Conservation (phyloP, 2,113 vertebrate species). For the Varanus salvator region DNA sequence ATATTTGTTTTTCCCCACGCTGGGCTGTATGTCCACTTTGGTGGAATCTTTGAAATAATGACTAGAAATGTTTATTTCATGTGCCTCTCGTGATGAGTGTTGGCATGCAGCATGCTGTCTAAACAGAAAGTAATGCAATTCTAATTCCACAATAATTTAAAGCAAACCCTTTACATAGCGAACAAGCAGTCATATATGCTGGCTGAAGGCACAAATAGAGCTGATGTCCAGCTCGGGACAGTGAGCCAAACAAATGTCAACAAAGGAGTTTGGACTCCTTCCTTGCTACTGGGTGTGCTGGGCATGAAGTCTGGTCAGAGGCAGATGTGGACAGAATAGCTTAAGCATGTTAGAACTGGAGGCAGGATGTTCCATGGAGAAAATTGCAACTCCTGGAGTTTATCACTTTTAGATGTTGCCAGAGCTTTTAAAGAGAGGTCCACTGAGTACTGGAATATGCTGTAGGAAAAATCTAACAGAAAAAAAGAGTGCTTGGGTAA, state of each 20-base stretch:
- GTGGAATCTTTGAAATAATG: neutral
- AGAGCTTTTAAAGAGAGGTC: constrained; percentile 11
- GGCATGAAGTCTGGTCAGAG: constrained; percentile 57
- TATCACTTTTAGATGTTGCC: constrained; percentile 14
- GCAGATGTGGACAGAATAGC: constrained; percentile 46
- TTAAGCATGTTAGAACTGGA: constrained; percentile 31
- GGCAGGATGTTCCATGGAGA: constrained; percentile 21
- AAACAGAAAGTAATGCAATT: constrained; percentile 29
- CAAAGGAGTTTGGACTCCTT: constrained; percentile 65
- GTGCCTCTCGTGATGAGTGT: constrained; percentile 24
- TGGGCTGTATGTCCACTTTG: neutral
- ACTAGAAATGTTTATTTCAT: neutral
- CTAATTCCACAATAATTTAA: constrained; percentile 34
- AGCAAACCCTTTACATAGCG: constrained; percentile 43
- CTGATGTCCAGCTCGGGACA: constrained; percentile 61
- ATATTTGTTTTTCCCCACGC: neutral
- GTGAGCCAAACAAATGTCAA: constrained; percentile 68
- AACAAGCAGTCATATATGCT: constrained; percentile 53
- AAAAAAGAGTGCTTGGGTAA: neutral
- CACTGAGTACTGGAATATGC: neutral
- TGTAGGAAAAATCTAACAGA: constrained; percentile 2
- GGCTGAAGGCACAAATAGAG: constrained; percentile 52
- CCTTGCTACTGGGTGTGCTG: constrained; percentile 66
- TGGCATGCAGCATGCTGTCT: constrained; percentile 10
- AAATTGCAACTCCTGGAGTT: constrained; percentile 11